Conservation (phyloP, 2,113 vertebrate species). For the Bambusicola thoracicus region DNA sequence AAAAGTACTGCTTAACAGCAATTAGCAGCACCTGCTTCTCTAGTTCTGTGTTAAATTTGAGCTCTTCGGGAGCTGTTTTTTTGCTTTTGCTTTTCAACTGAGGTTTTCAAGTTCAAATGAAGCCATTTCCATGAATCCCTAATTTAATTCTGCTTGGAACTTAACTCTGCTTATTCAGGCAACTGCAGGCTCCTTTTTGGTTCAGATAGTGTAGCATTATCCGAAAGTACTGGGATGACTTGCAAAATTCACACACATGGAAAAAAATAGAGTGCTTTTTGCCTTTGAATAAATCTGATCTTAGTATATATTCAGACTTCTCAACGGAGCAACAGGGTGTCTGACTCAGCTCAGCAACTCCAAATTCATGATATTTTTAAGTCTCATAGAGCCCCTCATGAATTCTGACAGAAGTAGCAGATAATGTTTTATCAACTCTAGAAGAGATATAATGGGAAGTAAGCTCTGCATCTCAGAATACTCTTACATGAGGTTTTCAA, state of each 20-base stretch:
- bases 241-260: background rate
- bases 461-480: conserved; percentile 33
- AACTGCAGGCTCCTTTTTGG: background rate
- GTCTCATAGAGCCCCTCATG: background rate
- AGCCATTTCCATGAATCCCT: background rate
- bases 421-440: conserved; percentile 54
- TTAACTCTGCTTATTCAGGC: background rate
- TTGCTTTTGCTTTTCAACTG: background rate
- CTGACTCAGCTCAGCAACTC: background rate
- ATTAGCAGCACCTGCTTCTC: background rate
- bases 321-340: background rate
- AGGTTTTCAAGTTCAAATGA: background rate
- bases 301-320: background rate
- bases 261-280: background rate
- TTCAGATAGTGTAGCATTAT: background rate
- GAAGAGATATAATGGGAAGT: conserved; percentile 47
- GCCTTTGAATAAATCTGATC: background rate
- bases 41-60: background rate
- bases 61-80: background rate
- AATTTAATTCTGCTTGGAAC: background rate
- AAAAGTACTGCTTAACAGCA: background rate
- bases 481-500: conserved; percentile 45
- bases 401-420: background rate
- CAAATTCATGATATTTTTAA: conserved; percentile 33
- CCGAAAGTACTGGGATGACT: background rate